A percentile compares a stretch with the other conserved stretches of the same genome.
phyloP scores from a whole-genome alignment of 2,113 vertebrate genomes.

The Oenanthe melanoleuca region DNA sequence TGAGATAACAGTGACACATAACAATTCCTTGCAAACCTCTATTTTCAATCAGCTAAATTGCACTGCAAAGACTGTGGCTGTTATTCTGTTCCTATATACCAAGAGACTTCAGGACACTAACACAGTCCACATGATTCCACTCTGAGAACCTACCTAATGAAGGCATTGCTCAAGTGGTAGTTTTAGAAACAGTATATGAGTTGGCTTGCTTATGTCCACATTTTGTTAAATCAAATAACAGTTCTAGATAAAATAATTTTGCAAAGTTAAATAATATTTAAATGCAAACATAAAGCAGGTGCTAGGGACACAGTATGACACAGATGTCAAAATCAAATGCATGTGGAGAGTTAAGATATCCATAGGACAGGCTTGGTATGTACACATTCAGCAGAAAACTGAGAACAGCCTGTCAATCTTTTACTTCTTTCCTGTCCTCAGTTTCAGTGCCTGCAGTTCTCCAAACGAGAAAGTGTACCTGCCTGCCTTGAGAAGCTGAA shows the following conservation, averaged over 20 bases:
- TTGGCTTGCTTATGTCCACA: background rate
- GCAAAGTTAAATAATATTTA: background rate
- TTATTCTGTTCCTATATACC: background rate
- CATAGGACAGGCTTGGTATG: background rate
- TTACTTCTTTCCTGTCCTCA: background rate
- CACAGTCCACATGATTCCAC: background rate
- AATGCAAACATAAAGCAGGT: fast-evolving
- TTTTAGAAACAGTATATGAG: background rate
- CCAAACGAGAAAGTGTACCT: background rate
- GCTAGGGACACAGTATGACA: background rate
- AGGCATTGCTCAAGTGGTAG: background rate
- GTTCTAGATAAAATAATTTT: background rate
- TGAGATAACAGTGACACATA: background rate
- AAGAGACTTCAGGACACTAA: background rate
- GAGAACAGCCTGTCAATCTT: background rate
- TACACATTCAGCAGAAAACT: background rate
- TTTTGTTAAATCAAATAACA: background rate
- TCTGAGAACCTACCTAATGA: background rate
- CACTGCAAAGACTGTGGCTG: background rate
- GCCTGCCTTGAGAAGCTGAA: background rate
- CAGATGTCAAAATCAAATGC: background rate
- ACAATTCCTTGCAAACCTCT: background rate
- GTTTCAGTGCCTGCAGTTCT: background rate
- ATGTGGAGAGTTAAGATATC: background rate
- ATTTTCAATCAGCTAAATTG: background rate